Percentiles rank a stretch among this genome's conserved stretches.
phyloP scores from a whole-genome alignment of 2,797 vertebrate species.

The Aeoliscus strigatus region DNA sequence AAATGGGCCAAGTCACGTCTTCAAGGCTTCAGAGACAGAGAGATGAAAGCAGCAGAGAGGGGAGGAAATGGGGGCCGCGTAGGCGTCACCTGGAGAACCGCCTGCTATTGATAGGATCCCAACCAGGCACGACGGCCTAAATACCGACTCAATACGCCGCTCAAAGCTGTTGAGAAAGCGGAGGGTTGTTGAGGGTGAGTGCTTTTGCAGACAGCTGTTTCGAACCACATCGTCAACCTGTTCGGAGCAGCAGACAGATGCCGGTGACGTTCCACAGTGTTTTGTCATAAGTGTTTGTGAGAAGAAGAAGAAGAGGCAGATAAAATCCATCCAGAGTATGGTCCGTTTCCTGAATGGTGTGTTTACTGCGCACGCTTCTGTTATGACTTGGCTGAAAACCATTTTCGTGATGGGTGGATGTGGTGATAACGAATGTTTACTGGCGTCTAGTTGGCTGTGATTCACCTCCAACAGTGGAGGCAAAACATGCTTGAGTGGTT shows the following conservation, averaged over 20 bases:
- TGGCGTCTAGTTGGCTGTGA: conserved; percentile 52
- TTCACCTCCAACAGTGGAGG: conserved; percentile 33
- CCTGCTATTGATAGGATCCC: conserved; percentile 71
- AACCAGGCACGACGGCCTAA: conserved; percentile 66
- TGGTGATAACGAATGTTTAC: conserved; percentile 63
- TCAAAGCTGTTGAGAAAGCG: conserved; percentile 13
- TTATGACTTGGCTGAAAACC: conserved; percentile 68
- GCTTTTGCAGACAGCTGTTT: conserved; percentile 50
- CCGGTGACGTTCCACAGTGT: too few relatives aligned
- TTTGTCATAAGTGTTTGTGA: too few relatives aligned
- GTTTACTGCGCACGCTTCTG: conserved; percentile 55
- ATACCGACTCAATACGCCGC: conserved; percentile 41
- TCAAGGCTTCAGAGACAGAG: conserved; percentile 52
- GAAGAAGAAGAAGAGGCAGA: too few relatives aligned
- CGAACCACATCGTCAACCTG: conserved; percentile 35
- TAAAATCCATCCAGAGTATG: too few relatives aligned
- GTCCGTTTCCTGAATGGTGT: conserved; percentile 53
- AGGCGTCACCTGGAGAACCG: conserved; percentile 65
- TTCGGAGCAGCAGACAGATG: conserved; percentile 21
- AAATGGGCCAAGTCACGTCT: conserved; percentile 79
- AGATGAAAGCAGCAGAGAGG: conserved; percentile 69
- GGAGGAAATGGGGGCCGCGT: conserved; percentile 73
- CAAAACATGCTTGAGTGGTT: too few relatives aligned
- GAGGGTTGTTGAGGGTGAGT: conserved; percentile 33
- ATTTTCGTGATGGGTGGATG: conserved; percentile 41